Base-by-base conservation (phyloP, 2,113 vertebrate genomes). In the Phylloscopus whistleri region DNA sequence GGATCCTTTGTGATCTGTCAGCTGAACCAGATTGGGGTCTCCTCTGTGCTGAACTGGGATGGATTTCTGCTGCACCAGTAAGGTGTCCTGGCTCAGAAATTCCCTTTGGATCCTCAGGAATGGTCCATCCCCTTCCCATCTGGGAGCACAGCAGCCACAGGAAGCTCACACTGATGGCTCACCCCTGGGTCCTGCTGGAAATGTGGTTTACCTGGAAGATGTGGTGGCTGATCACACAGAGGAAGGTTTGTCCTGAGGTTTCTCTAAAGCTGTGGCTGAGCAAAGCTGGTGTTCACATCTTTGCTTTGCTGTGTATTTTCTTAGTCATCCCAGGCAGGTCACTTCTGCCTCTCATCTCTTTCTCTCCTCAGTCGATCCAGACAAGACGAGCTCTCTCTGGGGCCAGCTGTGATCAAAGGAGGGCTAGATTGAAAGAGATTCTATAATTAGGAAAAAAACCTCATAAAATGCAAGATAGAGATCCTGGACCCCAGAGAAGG, bases 361-460 rank as follows among this genome's bases (percentile, higher is more conserved):
- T 53, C 78, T 90, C 37, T 66, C 2, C 90, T 92, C 88, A 58
- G 92, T 90, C 20, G 41, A 92, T 96, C 94, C 88, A 90, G 90
- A 95, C 55, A 85, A 93, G 95, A 94, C 1, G 53, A 79, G 82
- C 39, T 85, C 70, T 95, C 95, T 93, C 94, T 80, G 76, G 94
- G 90, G 94, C 92, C 82, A 73, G 75, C 70, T 33, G 6, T 93
- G 96, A 96, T 96, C 96, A 95, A 96, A 96, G 94, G 67, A 90
- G 72, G 55, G 66, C 67, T 83, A 56, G 90, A 96, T 96, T 94
- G 92, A 96, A 96, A 93, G 96, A 94, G 95, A 95, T 96, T 96
- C 95, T 90, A 73, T 96, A 96, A 96, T 96, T 95, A 96, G 92
- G 90, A 1, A 53, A 90, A 95, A 96, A 93, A 0, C 69, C 69